Evolutionary conservation across 1,140 invertebrate genomes (phyloP).

Genomic region (Adelges cooleyi): DNA sequence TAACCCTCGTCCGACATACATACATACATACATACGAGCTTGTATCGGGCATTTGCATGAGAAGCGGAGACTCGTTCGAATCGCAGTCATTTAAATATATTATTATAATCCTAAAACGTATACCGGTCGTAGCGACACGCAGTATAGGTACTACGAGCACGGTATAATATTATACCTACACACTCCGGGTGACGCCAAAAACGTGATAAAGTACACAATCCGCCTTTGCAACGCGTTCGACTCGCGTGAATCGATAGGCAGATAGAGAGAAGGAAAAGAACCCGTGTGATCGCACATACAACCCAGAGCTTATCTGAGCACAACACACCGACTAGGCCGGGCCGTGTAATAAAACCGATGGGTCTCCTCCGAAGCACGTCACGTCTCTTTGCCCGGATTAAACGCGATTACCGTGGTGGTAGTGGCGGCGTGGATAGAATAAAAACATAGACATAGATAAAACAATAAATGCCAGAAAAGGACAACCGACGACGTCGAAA

Average conservation of each 20-base stretch:
- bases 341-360: conserved; percentile 11
- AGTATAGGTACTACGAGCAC: no score
- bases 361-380: background rate
- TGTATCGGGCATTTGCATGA: no score
- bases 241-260: background rate
- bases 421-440: background rate
- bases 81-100: no score
- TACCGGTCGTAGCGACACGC: no score
- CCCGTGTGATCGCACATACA: background rate
- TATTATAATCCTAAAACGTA: no score
- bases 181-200: no score
- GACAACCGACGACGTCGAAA: background rate
- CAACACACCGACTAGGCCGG: background rate
- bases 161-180: no score
- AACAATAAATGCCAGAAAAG: background rate
- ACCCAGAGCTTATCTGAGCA: background rate
- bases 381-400: conserved; percentile 9
- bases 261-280: no score
- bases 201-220: background rate
- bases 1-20: no score
- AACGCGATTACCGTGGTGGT: conserved; percentile 2
- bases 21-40: no score
- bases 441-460: background rate
- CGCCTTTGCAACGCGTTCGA: background rate
- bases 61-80: no score